Percentiles rank a stretch among this genome's conserved stretches.
These are phyloP conservation scores for Falco columbarius DNA, from an alignment of 2,797 vertebrate genomes.

Conservation along the genomic window DNA sequence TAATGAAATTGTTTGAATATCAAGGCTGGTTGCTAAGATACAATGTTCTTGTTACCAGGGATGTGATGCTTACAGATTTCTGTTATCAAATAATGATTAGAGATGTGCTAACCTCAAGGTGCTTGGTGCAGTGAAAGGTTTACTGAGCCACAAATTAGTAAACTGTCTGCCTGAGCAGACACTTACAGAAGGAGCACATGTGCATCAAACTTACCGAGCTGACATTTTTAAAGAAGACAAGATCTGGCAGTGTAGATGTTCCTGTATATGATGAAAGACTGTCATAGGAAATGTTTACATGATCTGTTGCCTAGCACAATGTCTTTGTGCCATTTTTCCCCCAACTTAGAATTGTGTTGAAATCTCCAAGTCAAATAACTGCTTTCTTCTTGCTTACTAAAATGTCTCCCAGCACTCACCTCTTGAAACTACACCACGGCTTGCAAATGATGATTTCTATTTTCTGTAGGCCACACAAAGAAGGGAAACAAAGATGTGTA, in stretches of 20 bases:
- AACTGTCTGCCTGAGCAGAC: slow-evolving; percentile 86
- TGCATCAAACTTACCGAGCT: slow-evolving; percentile 71
- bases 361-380: slow-evolving; percentile 61
- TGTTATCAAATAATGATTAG: slow-evolving; percentile 99
- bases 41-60: slow-evolving; percentile 87
- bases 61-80: slow-evolving; percentile 90
- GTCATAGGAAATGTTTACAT: slow-evolving; percentile 74
- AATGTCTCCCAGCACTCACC: slow-evolving; percentile 9
- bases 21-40: slow-evolving; percentile 98
- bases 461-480: slow-evolving; percentile 17
- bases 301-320: slow-evolving; percentile 67
- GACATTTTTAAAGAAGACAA: slow-evolving; percentile 77
- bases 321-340: slow-evolving; percentile 58
- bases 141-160: slow-evolving; percentile 87
- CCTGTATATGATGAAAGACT: slow-evolving; percentile 75
- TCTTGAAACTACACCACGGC: neutral
- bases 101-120: slow-evolving; percentile 96
- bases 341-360: slow-evolving; percentile 23
- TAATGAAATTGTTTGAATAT: slow-evolving; percentile 99
- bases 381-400: slow-evolving; percentile 34
- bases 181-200: slow-evolving; percentile 75
- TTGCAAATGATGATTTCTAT: neutral
- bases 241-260: slow-evolving; percentile 64
- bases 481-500: neutral
- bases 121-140: slow-evolving; percentile 88